Base-by-base conservation (phyloP, 2,113 vertebrate genomes). In the Nyctereutes procyonoides region DNA sequence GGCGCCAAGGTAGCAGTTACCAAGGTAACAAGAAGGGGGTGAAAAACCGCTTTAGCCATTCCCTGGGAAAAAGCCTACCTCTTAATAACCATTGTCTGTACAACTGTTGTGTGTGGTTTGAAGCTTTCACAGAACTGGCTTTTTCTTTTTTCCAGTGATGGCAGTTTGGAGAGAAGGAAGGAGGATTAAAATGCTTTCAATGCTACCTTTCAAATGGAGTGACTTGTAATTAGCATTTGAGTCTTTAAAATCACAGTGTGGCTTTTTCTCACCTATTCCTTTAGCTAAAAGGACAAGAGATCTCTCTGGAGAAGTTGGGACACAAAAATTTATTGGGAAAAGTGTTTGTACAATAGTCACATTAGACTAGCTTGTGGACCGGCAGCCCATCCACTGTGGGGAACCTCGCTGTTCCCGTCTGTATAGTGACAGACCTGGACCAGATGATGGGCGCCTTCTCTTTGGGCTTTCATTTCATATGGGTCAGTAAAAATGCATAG, bases 1-100 rank as follows among this genome's bases (percentile, higher is more conserved):
- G 99, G 99, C 8, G 99, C 99, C 98, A 99, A 99, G 98, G 99
- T 99, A 98, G 99, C 99, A 0, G 99, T 99, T 98, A 99, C 99
- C 98, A 99, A 99, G 99, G 99, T 99, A 99, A 99, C 99, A 17
- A 88, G 88, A 90, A 69, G 16, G 67, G 92, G 51, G 97, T 43
- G 98, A 98, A 97, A 98, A 98, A 98, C 97, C 0, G 74, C 98
- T 98, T 97, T 97, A 97, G 88, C 17, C 95, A 90, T 98, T 97
- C 97, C 91, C 95, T 97, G 98, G 97, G 97, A 98, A 97, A 97
- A 96, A 97, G 93, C 95, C 69, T 94, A 67, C 93, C 95, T 98
- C 97, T 96, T 95, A 96, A 86, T 93, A 96, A 86, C 95, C 95
- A 92, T 98, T 98, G 97, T 98, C 96, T 82, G 1, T 55, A 89